Evolutionary conservation across 2,888 invertebrate genomes (phyloP).

Genomic region (Steinernema scapterisci): DNA sequence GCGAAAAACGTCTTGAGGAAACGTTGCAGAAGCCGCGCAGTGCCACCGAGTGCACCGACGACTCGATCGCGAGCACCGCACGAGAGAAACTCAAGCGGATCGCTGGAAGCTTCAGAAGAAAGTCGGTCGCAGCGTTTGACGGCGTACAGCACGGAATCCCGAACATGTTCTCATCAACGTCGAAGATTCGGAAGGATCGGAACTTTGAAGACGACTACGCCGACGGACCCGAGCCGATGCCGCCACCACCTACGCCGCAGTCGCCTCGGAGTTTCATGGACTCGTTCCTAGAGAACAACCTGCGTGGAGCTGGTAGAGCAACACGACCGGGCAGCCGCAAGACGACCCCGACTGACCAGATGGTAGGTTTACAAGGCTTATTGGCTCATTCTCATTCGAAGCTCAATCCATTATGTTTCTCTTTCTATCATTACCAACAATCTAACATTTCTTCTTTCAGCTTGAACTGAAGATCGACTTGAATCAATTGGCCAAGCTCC

Average conservation of each 20-base stretch:
- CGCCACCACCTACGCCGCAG: not conserved
- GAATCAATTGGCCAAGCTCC: not conserved
- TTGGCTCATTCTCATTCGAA: too few relatives aligned
- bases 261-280: constrained; percentile 4
- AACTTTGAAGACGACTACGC: constrained; percentile 28
- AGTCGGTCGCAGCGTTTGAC: not conserved
- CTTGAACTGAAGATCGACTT: constrained; percentile 27
- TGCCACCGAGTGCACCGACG: constrained; percentile 1
- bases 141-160: too few relatives aligned
- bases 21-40: constrained; percentile 3
- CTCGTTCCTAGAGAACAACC: not conserved
- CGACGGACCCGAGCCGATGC: not conserved
- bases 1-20: constrained; percentile 41
- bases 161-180: constrained; percentile 11
- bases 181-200: not conserved
- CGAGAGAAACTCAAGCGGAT: constrained; percentile 5
- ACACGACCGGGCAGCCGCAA: not conserved
- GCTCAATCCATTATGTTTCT: too few relatives aligned
- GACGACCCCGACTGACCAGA: constrained; percentile 1
- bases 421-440: too few relatives aligned
- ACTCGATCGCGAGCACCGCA: constrained; percentile 3
- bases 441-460: not conserved
- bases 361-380: not conserved
- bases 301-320: not conserved
- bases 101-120: not conserved